These are phyloP conservation scores for Toxotes chatareus DNA, from an alignment of 2,113 vertebrate species.

Conservation along the genomic window DNA sequence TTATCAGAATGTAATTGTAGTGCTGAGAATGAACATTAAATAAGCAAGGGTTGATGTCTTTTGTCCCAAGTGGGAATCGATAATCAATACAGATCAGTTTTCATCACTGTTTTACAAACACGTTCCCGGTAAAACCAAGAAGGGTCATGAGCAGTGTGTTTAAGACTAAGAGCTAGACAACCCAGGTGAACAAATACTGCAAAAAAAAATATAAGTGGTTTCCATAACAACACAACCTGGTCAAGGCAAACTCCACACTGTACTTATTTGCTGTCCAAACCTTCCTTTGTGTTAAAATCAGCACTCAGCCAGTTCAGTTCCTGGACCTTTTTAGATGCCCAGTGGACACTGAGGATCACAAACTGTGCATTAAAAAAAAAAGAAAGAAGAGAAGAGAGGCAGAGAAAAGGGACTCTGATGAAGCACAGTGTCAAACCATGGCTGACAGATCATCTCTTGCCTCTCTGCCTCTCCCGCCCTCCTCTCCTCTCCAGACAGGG, in stretches of 20 bases:
- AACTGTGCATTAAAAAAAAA: neutral
- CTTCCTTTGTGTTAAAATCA: slow-evolving; percentile 32
- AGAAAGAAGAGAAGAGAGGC: neutral
- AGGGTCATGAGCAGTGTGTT: slow-evolving; percentile 18
- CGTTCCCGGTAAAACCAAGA: slow-evolving; percentile 6
- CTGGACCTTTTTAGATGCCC: slow-evolving; percentile 7
- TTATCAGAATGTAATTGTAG: slow-evolving; percentile 24
- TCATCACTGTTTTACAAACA: slow-evolving; percentile 5
- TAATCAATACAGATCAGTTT: slow-evolving; percentile 12
- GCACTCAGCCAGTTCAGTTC: neutral
- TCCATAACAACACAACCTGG: slow-evolving; percentile 50
- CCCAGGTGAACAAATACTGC: slow-evolving; percentile 60
- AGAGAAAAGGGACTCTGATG: slow-evolving; percentile 16
- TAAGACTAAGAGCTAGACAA: slow-evolving; percentile 20
- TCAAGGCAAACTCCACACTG: slow-evolving; percentile 9
- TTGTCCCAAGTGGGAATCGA: slow-evolving; percentile 9
- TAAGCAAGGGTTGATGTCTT: neutral
- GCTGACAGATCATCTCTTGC: slow-evolving; percentile 44
- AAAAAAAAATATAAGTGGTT: slow-evolving; percentile 61
- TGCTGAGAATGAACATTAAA: slow-evolving; percentile 26
- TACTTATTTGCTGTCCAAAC: slow-evolving; percentile 32
- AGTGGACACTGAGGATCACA: slow-evolving; percentile 1
- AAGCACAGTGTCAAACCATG: slow-evolving; percentile 50
- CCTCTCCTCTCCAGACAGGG: slow-evolving; percentile 69
- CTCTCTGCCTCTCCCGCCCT: slow-evolving; percentile 52